phyloP scores from a whole-genome alignment of 2,888 invertebrate genomes.

The Caenorhabditis angaria region DNA sequence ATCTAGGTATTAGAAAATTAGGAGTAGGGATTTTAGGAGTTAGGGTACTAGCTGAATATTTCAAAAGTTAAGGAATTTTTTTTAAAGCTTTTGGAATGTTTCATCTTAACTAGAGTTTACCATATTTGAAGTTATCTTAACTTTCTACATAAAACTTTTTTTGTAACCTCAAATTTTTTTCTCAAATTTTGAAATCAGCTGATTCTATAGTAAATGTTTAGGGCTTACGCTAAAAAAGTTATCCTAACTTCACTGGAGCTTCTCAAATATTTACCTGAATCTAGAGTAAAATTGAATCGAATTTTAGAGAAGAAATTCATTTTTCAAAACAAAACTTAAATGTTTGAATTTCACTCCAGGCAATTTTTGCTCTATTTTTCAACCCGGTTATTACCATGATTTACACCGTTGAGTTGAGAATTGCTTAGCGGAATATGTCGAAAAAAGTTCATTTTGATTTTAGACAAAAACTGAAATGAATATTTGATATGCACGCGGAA shows the following conservation, averaged over 20 bases:
- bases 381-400: slow-evolving; percentile 53
- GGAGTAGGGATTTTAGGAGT: no score
- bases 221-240: no score
- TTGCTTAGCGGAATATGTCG: slow-evolving; percentile 66
- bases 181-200: not conserved
- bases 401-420: slow-evolving; percentile 63
- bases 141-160: no score
- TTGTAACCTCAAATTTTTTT: no score
- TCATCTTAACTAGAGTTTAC: no score
- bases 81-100: no score
- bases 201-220: no score
- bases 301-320: slow-evolving; percentile 39
- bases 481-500: not conserved
- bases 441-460: slow-evolving; percentile 58
- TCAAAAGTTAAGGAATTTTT: no score
- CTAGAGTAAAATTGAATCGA: slow-evolving; percentile 6
- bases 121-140: no score
- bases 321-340: not conserved
- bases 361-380: slow-evolving; percentile 1
- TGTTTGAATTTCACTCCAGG: not conserved
- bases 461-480: not conserved
- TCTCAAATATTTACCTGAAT: not conserved
- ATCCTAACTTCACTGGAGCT: no score
- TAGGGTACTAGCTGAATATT: no score
- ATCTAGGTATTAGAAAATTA: no score